phyloP scores from a whole-genome alignment of 2,888 invertebrate species.

The Acanthacorydalis orientalis region DNA sequence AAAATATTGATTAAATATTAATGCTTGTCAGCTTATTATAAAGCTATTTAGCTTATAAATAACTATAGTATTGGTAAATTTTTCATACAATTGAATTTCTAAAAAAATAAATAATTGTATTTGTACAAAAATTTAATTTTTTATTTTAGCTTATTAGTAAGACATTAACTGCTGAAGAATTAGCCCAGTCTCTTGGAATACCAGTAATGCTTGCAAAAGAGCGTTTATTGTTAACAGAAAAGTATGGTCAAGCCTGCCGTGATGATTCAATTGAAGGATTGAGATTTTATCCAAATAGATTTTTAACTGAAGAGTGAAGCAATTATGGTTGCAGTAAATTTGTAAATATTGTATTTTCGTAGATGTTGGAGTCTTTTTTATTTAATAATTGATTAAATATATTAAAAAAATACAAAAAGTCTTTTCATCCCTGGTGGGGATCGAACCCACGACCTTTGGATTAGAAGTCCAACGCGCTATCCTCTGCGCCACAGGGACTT shows the following conservation, averaged over 20 bases:
- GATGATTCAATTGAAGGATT: slow-evolving; percentile 94
- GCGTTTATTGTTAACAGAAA: slow-evolving; percentile 73
- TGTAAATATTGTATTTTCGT: no score
- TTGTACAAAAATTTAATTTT: no score
- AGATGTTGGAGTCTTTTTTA: background rate
- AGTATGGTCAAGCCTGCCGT: slow-evolving; percentile 70
- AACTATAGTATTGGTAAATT: background rate
- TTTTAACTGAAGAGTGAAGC: slow-evolving; percentile 36
- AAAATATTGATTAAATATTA: no score
- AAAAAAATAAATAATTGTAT: no score
- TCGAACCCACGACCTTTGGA: slow-evolving; percentile 81
- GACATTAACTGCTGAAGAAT: slow-evolving; percentile 68
- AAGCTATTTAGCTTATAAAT: no score
- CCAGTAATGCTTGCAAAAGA: slow-evolving; percentile 84
- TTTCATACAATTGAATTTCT: background rate
- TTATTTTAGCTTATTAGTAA: slow-evolving; percentile 47
- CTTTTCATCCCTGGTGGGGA: slow-evolving; percentile 60
- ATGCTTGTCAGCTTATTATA: no score
- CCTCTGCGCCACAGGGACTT: slow-evolving; percentile 73
- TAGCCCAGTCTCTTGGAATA: slow-evolving; percentile 68
- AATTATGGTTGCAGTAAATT: no score
- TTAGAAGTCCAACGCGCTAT: slow-evolving; percentile 83
- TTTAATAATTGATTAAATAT: slow-evolving; percentile 1
- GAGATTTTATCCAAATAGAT: slow-evolving; percentile 82
- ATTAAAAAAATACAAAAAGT: slow-evolving; percentile 11